A percentile compares a stretch with the other conserved stretches of the same genome.
Conservation (phyloP, 2,113 vertebrate species). For the Himantopus leucocephalus region DNA sequence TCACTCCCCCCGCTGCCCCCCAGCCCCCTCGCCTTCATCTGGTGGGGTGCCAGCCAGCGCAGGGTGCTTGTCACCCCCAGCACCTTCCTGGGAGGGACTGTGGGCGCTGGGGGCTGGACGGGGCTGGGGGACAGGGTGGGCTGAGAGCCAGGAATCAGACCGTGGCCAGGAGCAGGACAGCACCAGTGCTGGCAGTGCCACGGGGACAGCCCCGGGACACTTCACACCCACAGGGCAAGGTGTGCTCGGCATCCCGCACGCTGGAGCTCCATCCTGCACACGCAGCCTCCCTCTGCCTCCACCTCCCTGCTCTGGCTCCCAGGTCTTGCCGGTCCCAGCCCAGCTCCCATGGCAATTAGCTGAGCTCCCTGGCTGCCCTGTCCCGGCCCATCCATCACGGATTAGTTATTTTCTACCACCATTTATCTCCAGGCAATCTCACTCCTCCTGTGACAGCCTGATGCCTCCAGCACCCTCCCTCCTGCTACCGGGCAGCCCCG, state of each 20-base stretch:
- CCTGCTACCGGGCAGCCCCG: conserved; percentile 35
- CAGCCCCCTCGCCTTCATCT: background rate
- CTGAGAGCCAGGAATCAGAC: background rate
- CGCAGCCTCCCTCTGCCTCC: background rate
- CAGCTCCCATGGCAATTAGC: background rate
- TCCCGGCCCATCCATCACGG: conserved; percentile 42
- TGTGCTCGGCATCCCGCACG: accelerated
- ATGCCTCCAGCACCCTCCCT: conserved; percentile 23
- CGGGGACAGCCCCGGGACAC: accelerated
- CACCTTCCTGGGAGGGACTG: background rate
- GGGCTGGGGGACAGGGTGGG: background rate
- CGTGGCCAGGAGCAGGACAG: background rate
- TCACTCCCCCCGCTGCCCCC: background rate
- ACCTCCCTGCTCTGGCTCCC: background rate
- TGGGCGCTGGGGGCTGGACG: accelerated
- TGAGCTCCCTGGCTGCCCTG: background rate
- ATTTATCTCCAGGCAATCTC: conserved; percentile 41
- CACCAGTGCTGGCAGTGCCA: background rate
- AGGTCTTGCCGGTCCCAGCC: background rate
- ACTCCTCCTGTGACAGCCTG: background rate
- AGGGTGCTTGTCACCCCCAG: background rate
- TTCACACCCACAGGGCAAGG: accelerated
- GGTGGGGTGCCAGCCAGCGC: background rate
- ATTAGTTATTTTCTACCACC: conserved; percentile 53
- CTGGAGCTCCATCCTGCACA: background rate